phyloP scores from a whole-genome alignment of 1,140 invertebrate genomes.

The Zaprionus vittiger region DNA sequence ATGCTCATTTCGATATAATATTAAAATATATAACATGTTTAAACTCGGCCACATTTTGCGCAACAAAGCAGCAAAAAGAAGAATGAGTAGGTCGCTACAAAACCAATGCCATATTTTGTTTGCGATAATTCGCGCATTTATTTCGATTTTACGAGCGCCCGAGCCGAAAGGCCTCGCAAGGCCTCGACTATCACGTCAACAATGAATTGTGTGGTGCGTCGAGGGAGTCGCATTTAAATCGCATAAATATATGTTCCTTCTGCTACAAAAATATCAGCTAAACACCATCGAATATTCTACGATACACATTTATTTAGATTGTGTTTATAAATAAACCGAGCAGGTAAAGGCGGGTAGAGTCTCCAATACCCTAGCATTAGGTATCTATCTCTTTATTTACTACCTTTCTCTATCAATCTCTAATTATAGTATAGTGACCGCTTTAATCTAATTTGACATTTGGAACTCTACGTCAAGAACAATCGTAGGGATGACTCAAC shows the following conservation, averaged over 20 bases:
- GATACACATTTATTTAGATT: background rate
- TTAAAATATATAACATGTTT: constrained; percentile 65
- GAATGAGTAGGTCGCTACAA: constrained; percentile 6
- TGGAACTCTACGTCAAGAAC: background rate
- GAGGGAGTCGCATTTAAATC: constrained; percentile 43
- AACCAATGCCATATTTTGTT: constrained; percentile 47
- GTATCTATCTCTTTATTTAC: background rate
- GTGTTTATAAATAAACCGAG: background rate
- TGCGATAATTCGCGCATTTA: constrained; percentile 64
- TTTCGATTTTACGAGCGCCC: constrained; percentile 47
- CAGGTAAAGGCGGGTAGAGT: background rate
- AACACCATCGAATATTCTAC: background rate
- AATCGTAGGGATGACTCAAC: no score
- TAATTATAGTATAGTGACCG: background rate
- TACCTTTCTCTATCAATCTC: background rate
- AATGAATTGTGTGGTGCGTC: constrained; percentile 54
- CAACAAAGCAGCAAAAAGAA: constrained; percentile 20
- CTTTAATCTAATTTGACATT: background rate
- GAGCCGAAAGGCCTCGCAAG: constrained; percentile 5
- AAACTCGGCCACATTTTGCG: constrained; percentile 64
- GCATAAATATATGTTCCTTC: constrained; percentile 30
- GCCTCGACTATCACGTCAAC: constrained; percentile 42
- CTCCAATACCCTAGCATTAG: background rate
- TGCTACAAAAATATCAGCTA: background rate
- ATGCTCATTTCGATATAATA: constrained; percentile 72